A percentile compares a stretch with the other conserved stretches of the same genome.
These are phyloP conservation scores for Tenebrio molitor DNA, from an alignment of 1,140 invertebrate species.

Conservation along the genomic window DNA sequence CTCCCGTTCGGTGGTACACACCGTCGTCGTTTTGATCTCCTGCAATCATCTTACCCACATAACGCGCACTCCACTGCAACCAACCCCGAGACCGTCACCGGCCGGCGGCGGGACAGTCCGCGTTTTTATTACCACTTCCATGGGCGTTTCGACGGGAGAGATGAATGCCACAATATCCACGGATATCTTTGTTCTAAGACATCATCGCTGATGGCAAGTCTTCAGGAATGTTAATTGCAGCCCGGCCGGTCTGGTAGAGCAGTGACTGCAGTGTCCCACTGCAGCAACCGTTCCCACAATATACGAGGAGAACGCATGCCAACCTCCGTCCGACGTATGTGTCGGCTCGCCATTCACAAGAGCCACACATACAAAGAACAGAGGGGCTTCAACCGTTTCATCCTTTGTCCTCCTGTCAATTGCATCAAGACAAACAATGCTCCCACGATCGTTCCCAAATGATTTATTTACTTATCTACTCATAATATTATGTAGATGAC, in stretches of 20 bases:
- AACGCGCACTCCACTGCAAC: too few species aligned
- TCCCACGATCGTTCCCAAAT: conserved; percentile 26
- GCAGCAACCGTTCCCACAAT: conserved; percentile 49
- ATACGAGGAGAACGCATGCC: conserved; percentile 12
- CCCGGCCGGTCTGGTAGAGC: conserved; percentile 55
- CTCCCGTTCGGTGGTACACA: conserved; percentile 4
- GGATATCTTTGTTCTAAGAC: conserved; percentile 62
- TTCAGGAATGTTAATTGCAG: conserved; percentile 62
- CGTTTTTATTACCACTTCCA: conserved; percentile 24
- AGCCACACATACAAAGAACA: conserved; percentile 2
- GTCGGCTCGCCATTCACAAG: conserved; percentile 43
- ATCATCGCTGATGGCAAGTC: conserved; percentile 60
- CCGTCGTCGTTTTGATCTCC: conserved; percentile 4
- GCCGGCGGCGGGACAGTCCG: conserved; percentile 3
- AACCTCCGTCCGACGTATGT: background rate
- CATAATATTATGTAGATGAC: conserved; percentile 40
- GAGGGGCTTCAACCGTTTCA: conserved; percentile 35
- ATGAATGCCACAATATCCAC: conserved; percentile 50
- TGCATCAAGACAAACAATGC: conserved; percentile 42
- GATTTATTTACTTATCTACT: conserved; percentile 40
- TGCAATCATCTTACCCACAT: background rate
- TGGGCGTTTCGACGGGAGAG: conserved; percentile 12
- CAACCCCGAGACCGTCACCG: conserved; percentile 5
- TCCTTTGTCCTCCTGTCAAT: conserved; percentile 42
- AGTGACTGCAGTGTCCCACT: conserved; percentile 53